Conservation (phyloP, 1,140 invertebrate species). For the Tyrophagus putrescentiae region DNA sequence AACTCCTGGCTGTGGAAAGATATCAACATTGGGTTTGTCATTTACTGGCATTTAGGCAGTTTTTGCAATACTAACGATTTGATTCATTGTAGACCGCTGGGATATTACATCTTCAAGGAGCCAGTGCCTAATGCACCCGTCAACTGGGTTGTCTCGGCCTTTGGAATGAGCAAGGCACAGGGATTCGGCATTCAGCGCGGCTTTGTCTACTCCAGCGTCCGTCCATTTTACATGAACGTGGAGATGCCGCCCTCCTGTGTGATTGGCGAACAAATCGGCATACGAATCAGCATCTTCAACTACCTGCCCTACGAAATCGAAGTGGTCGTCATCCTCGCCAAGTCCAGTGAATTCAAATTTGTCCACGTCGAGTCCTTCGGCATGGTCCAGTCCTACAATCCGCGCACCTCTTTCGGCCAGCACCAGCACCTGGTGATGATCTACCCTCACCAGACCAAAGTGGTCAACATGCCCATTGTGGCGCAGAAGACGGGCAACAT, state of each 20-base stretch:
- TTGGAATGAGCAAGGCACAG: slow-evolving; percentile 64
- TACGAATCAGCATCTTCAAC: slow-evolving; percentile 84
- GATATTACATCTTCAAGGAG: slow-evolving; percentile 64
- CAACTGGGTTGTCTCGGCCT: slow-evolving; percentile 80
- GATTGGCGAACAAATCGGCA: slow-evolving; percentile 82
- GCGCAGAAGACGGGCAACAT: slow-evolving; percentile 61
- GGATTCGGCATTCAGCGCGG: slow-evolving; percentile 70
- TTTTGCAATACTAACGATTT: slow-evolving; percentile 6
- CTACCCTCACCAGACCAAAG: slow-evolving; percentile 33
- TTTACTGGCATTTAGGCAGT: slow-evolving; percentile 14
- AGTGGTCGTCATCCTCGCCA: slow-evolving; percentile 56
- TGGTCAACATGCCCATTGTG: slow-evolving; percentile 77
- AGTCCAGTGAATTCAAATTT: slow-evolving; percentile 77
- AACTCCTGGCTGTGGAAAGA: slow-evolving; percentile 89
- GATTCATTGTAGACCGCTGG: slow-evolving; percentile 42
- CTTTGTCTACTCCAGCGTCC: slow-evolving; percentile 62
- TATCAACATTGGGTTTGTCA: slow-evolving; percentile 63
- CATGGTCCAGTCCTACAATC: slow-evolving; percentile 52
- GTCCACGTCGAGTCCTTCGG: slow-evolving; percentile 83
- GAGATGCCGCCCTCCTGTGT: slow-evolving; percentile 68
- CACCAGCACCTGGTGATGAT: slow-evolving; percentile 80
- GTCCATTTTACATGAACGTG: slow-evolving; percentile 86
- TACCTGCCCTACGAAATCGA: slow-evolving; percentile 61
- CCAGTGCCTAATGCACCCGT: slow-evolving; percentile 68
- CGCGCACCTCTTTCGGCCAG: slow-evolving; percentile 70